A percentile compares a stretch with the other conserved stretches of the same genome.
These are phyloP conservation scores for Phyto melanocephala DNA, from an alignment of 2,888 invertebrate genomes.

Conservation along the genomic window DNA sequence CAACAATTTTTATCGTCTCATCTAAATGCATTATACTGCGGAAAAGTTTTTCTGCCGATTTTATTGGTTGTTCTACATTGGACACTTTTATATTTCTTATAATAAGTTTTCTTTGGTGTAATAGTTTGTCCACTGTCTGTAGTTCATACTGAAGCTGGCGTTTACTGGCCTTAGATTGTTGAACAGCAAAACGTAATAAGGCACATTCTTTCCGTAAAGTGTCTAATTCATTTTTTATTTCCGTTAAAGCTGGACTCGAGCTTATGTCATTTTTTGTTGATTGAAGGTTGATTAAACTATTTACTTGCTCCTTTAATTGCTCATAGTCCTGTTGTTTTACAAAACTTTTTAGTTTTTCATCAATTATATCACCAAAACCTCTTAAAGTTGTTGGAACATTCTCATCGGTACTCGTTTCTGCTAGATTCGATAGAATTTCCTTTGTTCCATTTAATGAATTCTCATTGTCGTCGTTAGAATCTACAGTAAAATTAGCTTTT, in stretches of 20 bases:
- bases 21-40: constrained; percentile 52
- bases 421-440: not conserved
- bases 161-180: constrained; percentile 59
- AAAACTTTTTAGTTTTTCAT: constrained; percentile 62
- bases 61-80: constrained; percentile 37
- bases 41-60: constrained; percentile 57
- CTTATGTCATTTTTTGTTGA: not conserved
- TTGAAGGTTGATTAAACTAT: not conserved
- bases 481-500: constrained; percentile 13
- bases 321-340: constrained; percentile 49
- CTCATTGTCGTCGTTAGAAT: constrained; percentile 38
- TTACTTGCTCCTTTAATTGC: constrained; percentile 37
- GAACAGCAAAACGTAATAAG: constrained; percentile 43
- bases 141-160: constrained; percentile 64
- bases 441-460: constrained; percentile 17
- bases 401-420: not conserved
- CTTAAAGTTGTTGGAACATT: constrained; percentile 56
- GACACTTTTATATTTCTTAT: constrained; percentile 59
- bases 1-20: constrained; percentile 43
- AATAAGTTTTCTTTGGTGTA: constrained; percentile 63
- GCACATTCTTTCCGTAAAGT: constrained; percentile 58
- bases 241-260: not conserved
- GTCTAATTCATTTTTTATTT: constrained; percentile 43
- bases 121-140: constrained; percentile 59
- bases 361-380: constrained; percentile 59